Percentiles rank a stretch among this genome's conserved stretches.
These are phyloP conservation scores for Pangasius krempfi DNA, from an alignment of 2,797 vertebrate species.

Conservation along the genomic window DNA sequence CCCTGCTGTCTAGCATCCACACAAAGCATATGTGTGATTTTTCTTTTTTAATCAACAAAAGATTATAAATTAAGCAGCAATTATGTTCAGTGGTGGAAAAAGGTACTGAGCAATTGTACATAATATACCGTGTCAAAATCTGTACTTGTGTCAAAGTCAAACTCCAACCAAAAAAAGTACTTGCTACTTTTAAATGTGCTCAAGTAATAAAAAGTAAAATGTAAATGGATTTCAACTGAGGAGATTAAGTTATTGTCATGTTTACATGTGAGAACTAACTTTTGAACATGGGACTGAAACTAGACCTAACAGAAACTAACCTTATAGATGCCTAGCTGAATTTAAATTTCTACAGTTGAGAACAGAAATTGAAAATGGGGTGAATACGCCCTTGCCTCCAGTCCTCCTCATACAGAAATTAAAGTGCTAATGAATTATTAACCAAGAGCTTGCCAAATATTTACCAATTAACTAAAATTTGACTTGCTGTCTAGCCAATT, in stretches of 20 bases:
- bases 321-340: neutral
- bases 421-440: neutral
- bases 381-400: neutral
- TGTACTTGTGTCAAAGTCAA: neutral
- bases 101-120: neutral
- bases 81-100: neutral
- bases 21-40: neutral
- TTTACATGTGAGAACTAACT: neutral
- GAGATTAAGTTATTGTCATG: neutral
- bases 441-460: neutral
- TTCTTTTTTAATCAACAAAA: neutral
- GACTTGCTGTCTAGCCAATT: neutral
- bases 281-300: neutral
- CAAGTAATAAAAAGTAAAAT: neutral
- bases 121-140: neutral
- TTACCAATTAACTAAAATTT: neutral
- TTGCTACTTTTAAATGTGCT: too few species aligned
- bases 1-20: neutral
- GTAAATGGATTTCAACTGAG: neutral
- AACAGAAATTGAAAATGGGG: neutral
- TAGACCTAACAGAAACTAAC: too few species aligned
- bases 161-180: neutral
- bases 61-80: neutral
- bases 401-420: neutral
- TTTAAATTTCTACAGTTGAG: neutral